These are phyloP conservation scores for Sinocyclocheilus anshuiensis DNA, from an alignment of 2,113 vertebrate genomes.

Conservation along the genomic window DNA sequence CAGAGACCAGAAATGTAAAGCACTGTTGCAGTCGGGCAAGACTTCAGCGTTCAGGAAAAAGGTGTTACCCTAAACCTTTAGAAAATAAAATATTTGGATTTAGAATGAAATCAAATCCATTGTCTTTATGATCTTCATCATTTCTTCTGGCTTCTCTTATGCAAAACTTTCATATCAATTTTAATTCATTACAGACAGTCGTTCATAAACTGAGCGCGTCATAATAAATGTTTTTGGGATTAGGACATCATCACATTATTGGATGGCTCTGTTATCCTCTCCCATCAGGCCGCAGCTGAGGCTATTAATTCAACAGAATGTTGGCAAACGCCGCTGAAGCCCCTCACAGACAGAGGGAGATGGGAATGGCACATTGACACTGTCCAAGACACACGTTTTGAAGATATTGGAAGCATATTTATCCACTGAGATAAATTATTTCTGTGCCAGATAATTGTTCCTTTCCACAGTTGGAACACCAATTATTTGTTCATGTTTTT, in stretches of 20 bases:
- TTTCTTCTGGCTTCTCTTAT: neutral
- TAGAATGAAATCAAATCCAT: neutral
- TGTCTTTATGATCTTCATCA: neutral
- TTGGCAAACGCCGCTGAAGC: constrained; percentile 29
- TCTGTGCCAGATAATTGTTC: neutral
- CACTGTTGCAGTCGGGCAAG: too few relatives aligned
- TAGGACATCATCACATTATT: constrained; percentile 18
- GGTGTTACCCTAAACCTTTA: neutral
- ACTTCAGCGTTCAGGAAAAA: too few relatives aligned
- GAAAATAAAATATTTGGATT: neutral
- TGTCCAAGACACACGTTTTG: neutral
- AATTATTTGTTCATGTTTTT: neutral
- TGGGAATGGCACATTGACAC: constrained; percentile 6
- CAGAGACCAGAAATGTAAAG: too few relatives aligned
- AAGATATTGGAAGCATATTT: constrained; percentile 4
- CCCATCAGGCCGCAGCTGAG: constrained; percentile 27
- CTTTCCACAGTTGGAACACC: neutral
- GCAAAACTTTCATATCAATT: neutral
- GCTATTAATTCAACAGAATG: constrained; percentile 51
- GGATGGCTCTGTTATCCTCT: neutral
- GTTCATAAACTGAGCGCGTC: neutral
- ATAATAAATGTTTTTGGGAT: constrained; percentile 28
- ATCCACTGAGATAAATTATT: neutral
- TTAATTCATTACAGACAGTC: neutral
- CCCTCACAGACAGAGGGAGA: constrained; percentile 1